Conservation (phyloP, 2,888 invertebrate species). For the Neoaliturus tenellus region DNA sequence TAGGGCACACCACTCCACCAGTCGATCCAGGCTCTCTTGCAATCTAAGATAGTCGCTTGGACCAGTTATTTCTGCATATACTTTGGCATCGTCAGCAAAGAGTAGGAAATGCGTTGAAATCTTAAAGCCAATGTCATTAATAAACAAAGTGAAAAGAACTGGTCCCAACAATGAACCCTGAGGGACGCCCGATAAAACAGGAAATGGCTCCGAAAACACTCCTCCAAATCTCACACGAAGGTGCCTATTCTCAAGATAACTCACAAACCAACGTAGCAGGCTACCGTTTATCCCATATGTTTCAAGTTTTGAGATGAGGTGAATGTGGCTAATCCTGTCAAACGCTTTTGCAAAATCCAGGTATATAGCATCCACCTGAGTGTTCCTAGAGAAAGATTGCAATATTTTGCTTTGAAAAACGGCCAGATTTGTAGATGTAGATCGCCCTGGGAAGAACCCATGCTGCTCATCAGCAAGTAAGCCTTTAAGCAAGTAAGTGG, state of each 20-base stretch:
- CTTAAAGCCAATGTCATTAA: conserved; percentile 1
- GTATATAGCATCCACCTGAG: conserved; percentile 20
- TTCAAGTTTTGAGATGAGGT: conserved; percentile 21
- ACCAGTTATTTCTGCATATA: not conserved
- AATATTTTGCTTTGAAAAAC: not conserved
- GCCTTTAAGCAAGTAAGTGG: not conserved
- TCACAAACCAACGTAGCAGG: not conserved
- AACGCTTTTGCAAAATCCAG: conserved; percentile 16
- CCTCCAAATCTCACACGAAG: conserved; percentile 17
- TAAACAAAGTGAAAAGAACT: not conserved
- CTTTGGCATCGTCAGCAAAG: conserved; percentile 32
- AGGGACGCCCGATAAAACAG: conserved; percentile 11
- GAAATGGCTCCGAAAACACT: not conserved
- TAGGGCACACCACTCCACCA: not conserved
- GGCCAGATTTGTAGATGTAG: not conserved
- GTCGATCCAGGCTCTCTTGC: not conserved
- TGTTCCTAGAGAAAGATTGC: not conserved
- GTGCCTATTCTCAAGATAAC: not conserved
- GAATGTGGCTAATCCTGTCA: conserved; percentile 16
- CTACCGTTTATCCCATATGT: conserved; percentile 27
- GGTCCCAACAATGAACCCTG: not conserved
- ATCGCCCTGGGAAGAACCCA: not conserved
- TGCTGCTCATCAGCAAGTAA: not conserved
- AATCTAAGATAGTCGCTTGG: not conserved
- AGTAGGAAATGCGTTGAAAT: not conserved